Base-by-base conservation (phyloP, 2,888 invertebrate species). In the Tachina lurida region DNA sequence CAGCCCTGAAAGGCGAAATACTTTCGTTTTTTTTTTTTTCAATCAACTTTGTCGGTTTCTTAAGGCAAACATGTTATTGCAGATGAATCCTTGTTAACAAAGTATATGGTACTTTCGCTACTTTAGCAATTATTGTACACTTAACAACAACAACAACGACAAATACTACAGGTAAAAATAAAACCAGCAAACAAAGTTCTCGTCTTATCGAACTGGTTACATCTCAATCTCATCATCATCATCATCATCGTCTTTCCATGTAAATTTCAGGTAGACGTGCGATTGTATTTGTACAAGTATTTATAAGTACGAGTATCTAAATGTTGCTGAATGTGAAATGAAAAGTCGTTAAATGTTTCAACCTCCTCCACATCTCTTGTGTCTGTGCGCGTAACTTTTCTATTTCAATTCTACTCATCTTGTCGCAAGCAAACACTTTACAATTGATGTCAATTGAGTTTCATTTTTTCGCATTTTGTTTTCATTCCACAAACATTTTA, bases 371-470 rank as follows among this genome's bases (percentile, higher is more conserved):
- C 10, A 17, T 54, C 12, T 49, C 17, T 12, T 56, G 43, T 58
- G 12, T n/a, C 13, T 76, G 19, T 84, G 22, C 22, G 31, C 74
- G 56, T 78, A 70, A 79, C 65, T 70, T 78, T 80, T 76, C 19
- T 10, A 19, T 1, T 17, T 70, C 15, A 15, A 12, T 47, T 67
- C 47, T n/a, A 22, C 31, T 31, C 4, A 62, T 49, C 12, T 52
- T 60, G 31, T 60, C 74, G 60, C 17, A 73, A 45, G 39, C 68
- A 82, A 87, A 78, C 85, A 84, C 71, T 82, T 87, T 49, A 54
- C 80, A 77, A 87, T 86, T 83, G 87, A 17, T 73, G 87, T 80
- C 87, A 87, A 87, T 84, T 87, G 86, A 84, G 17, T 83, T 84
- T 68, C 43, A 68, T 68, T 76, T 84, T 82, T 13, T 56, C 1